phyloP scores from a whole-genome alignment of 2,113 vertebrate genomes.

The Dicaeum eximium region DNA sequence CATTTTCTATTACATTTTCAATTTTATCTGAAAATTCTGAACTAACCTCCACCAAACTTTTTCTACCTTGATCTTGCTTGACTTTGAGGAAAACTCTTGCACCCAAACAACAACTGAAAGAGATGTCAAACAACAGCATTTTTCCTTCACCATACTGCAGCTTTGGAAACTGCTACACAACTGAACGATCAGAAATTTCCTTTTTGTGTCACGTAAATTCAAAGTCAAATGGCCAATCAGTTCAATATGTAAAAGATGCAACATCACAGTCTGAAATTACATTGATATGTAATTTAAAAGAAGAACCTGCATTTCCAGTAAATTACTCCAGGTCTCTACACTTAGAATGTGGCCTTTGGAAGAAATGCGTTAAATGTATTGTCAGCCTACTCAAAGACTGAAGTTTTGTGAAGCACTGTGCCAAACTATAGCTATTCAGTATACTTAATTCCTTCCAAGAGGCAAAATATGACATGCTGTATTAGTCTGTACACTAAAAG shows the following conservation, averaged over 20 bases:
- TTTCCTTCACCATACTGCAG: neutral
- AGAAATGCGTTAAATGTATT: neutral
- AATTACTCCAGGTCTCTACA: neutral
- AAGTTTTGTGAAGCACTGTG: neutral
- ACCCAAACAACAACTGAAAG: neutral
- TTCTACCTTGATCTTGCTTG: neutral
- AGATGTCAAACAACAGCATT: neutral
- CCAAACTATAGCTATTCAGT: neutral
- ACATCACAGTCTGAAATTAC: neutral
- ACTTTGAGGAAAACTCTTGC: neutral
- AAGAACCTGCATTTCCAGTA: neutral
- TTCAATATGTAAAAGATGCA: neutral
- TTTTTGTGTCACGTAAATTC: rapidly evolving
- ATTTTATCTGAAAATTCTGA: neutral
- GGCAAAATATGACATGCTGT: neutral
- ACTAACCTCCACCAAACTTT: neutral
- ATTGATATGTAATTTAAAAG: neutral
- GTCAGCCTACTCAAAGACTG: neutral
- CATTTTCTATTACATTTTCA: neutral
- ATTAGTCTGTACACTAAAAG: neutral
- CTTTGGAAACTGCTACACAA: neutral
- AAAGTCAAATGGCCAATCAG: neutral
- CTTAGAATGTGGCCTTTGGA: neutral
- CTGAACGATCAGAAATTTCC: neutral
- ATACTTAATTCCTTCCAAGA: neutral